Evolutionary conservation across 2,888 invertebrate species (phyloP).

Genomic region (Chymomyza amoena): DNA sequence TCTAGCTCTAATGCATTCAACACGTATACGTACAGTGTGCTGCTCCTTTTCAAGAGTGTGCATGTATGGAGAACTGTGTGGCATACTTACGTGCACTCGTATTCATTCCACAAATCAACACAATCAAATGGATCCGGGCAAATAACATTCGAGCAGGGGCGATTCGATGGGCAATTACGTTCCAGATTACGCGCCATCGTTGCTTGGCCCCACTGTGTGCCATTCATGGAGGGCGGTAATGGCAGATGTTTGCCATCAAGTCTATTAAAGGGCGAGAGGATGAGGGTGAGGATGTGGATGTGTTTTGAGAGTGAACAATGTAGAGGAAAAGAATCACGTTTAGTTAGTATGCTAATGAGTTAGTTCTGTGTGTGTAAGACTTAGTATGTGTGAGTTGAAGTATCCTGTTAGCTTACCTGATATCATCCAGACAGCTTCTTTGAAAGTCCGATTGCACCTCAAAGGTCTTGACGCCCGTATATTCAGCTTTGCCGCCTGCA

Average conservation of each 20-base stretch:
- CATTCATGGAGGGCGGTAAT: conserved; percentile 94
- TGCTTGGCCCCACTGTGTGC: conserved; percentile 96
- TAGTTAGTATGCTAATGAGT: conserved; percentile 18
- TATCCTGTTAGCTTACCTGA: conserved; percentile 71
- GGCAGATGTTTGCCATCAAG: conserved; percentile 96
- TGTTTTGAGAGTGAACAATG: conserved; percentile 9
- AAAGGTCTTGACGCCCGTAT: conserved; percentile 94
- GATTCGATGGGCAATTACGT: conserved; percentile 95
- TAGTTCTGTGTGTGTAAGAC: background rate
- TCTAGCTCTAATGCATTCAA: background rate
- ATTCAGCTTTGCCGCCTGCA: conserved; percentile 96
- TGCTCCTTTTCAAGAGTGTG: background rate
- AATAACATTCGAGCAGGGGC: conserved; percentile 95
- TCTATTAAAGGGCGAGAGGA: conserved; percentile 77
- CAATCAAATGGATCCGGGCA: conserved; percentile 97
- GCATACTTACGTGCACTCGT: conserved; percentile 96
- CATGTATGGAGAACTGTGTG: background rate
- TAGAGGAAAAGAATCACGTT: conserved; percentile 16
- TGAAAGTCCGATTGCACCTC: conserved; percentile 96
- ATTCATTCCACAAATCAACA: conserved; percentile 97
- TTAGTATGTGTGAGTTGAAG: no score
- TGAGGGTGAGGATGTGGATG: background rate
- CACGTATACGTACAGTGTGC: background rate
- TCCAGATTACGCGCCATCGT: conserved; percentile 95
- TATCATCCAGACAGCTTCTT: conserved; percentile 87